phyloP scores from a whole-genome alignment of 2,888 invertebrate species.

The Noctua fimbriata region DNA sequence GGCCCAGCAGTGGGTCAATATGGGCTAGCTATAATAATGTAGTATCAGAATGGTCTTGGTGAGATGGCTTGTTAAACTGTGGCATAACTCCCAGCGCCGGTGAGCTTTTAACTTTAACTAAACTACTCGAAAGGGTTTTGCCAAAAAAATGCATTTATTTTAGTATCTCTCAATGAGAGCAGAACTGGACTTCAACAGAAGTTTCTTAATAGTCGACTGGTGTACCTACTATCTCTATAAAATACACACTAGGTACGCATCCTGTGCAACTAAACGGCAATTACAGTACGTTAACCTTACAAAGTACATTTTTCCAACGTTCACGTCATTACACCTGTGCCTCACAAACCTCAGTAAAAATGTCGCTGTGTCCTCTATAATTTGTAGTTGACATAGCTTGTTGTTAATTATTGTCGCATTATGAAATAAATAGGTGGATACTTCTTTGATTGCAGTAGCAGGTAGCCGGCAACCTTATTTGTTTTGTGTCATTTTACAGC shows the following conservation, averaged over 20 bases:
- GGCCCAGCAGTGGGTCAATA: too few species aligned
- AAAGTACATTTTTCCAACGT: slow-evolving; percentile 20
- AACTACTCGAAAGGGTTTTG: background rate
- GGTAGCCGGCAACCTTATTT: background rate
- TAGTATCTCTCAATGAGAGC: background rate
- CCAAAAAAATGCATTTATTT: background rate
- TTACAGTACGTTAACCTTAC: slow-evolving; percentile 17
- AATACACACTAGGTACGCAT: background rate
- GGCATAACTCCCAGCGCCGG: background rate
- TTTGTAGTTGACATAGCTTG: slow-evolving; percentile 42
- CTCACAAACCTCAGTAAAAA: slow-evolving; percentile 35
- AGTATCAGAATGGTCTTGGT: background rate
- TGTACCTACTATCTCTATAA: background rate
- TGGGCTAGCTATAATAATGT: too few species aligned
- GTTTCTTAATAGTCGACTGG: background rate
- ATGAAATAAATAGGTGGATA: slow-evolving; percentile 41
- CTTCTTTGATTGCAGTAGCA: slow-evolving; percentile 6
- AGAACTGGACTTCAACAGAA: background rate
- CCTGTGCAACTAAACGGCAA: slow-evolving; percentile 2
- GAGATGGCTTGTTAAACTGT: background rate
- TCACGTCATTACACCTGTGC: slow-evolving; percentile 8
- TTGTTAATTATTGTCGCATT: slow-evolving; percentile 44
- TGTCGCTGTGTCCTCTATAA: slow-evolving; percentile 46
- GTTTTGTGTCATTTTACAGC: background rate
- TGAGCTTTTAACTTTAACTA: too few species aligned